Evolutionary conservation across 2,888 invertebrate genomes (phyloP).

Genomic region (Megalurothrips usitatus): DNA sequence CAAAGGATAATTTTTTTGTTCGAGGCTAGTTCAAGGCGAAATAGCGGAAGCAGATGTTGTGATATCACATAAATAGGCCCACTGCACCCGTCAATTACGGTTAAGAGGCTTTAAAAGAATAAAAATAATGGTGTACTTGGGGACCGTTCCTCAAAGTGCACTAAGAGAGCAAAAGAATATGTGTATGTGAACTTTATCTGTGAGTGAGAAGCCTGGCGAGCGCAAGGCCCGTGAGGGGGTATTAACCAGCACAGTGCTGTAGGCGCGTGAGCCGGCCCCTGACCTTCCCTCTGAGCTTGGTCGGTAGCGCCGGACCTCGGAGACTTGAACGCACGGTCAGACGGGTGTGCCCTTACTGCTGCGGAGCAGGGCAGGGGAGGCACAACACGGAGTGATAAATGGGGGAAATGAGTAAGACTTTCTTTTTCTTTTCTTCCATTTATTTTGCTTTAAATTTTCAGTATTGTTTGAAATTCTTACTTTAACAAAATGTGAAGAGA

Average conservation of each 20-base stretch:
- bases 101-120: background rate
- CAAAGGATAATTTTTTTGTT: background rate
- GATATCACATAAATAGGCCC: background rate
- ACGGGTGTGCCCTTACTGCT: background rate
- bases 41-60: constrained; percentile 12
- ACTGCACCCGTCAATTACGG: background rate
- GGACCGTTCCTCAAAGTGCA: background rate
- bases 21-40: background rate
- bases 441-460: background rate
- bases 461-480: background rate
- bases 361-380: too few relatives aligned
- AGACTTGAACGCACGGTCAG: background rate
- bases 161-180: background rate
- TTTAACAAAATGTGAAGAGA: constrained; percentile 51
- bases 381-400: too few relatives aligned
- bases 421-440: background rate
- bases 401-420: background rate
- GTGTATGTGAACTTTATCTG: too few relatives aligned
- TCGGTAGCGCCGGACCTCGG: background rate
- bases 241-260: background rate
- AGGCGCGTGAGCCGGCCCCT: background rate
- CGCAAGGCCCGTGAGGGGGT: background rate
- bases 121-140: background rate
- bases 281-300: background rate
- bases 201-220: background rate